These are phyloP conservation scores for Galaxea fascicularis DNA, from an alignment of 92 coral and sea anemone species.

Conservation along the genomic window DNA sequence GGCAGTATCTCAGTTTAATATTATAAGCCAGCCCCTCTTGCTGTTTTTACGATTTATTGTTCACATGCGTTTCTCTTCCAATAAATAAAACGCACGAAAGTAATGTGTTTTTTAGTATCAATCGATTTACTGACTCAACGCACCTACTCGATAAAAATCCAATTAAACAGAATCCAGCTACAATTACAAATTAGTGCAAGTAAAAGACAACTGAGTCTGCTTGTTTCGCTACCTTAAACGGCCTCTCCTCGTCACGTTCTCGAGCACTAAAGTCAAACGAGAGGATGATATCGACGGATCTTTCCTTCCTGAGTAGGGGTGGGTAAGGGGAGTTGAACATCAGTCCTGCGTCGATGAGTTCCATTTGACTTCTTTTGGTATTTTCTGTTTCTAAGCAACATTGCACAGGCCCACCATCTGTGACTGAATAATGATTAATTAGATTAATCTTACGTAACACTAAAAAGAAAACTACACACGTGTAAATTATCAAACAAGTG, in stretches of 20 bases:
- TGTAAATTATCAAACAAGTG: no score
- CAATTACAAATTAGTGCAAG: no score
- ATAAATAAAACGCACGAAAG: no score
- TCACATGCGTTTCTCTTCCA: no score
- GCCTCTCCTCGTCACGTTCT: constrained; percentile 72
- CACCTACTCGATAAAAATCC: no score
- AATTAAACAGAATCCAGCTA: no score
- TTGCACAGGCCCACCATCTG: constrained; percentile 13
- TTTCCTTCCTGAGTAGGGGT: constrained; percentile 74
- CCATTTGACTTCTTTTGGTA: constrained; percentile 65
- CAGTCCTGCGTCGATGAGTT: constrained; percentile 84
- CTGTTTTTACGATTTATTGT: no score
- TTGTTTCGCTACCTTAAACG: constrained; percentile 85
- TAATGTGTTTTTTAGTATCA: no score
- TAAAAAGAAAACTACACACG: no score
- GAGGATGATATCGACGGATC: constrained; percentile 81
- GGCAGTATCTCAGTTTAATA: not conserved
- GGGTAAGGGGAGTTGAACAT: constrained; percentile 91
- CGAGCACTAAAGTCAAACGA: constrained; percentile 91
- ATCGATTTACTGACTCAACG: no score
- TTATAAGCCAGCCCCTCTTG: not conserved
- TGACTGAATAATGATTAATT: not conserved
- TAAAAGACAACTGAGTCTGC: no score
- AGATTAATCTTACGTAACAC: no score
- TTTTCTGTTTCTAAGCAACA: constrained; percentile 24